Evolutionary conservation across 1,140 invertebrate species (phyloP), one percentile per base, ranked within the genome.

Genomic region (Acromyrmex charruanus): DNA sequence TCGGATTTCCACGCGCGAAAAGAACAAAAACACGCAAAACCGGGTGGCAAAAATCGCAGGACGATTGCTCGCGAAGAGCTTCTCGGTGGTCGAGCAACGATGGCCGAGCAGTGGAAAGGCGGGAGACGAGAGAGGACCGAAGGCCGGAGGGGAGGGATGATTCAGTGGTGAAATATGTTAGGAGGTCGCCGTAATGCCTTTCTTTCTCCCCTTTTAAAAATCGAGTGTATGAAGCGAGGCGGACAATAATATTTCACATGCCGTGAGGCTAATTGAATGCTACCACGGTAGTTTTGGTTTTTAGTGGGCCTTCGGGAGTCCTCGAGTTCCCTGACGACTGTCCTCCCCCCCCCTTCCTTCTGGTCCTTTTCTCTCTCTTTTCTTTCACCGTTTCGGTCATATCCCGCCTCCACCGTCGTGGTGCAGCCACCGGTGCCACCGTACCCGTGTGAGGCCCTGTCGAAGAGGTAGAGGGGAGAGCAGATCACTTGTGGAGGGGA

Each of bases 241-340:
- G 90, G 93, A 93, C 91, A 93, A 94, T 93, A 93, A 95, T 95
- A 95, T 94, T 94, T 95, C 92, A 94, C 93, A 91, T 95, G 91
- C 92, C 90, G 92, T 92, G 94, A 93, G 88, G 92, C 93, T 95
- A 95, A 95, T 95, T 95, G 95, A 95, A 95, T 94, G 95, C 94
- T 95, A 95, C 94, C 93, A 93, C 93, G 93, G 93, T 94, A 95
- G 94, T 95, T 94, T 86, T 91, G 87, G 87, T 88, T 86, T 87
- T 89, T 92, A 91, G 88, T 88, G 79, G 88, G 81, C 88, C 69
- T 82, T 81, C 85, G 63, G 81, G 88, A 89, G 89, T 85, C 81
- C 80, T 88, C 86, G 66, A 66, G 61, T 81, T 69, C 65, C 7
- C 31, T 66, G 65, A 39, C 51, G 51, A 55, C 65, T 28, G 44